A percentile compares a stretch with the other conserved stretches of the same genome.
phyloP scores from a whole-genome alignment of 2,888 invertebrate genomes.

The Lamellibrachia satsuma region DNA sequence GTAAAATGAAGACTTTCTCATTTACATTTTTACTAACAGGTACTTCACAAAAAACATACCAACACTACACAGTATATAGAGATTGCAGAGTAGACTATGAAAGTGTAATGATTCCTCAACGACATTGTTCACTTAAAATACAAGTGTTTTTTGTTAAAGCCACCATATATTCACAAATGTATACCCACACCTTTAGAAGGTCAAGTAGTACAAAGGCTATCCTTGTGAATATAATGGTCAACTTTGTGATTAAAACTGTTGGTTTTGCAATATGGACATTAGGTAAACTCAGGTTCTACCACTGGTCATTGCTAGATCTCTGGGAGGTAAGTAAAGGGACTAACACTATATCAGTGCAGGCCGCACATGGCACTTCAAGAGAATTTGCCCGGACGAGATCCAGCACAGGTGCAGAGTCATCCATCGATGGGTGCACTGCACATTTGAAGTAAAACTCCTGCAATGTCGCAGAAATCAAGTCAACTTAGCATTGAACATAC shows the following conservation, averaged over 20 bases:
- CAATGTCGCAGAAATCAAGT: neutral
- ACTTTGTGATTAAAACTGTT: neutral
- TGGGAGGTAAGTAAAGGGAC: neutral
- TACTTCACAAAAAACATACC: neutral
- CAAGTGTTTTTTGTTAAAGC: too few relatives aligned
- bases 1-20: neutral
- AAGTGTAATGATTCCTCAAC: too few relatives aligned
- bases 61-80: neutral
- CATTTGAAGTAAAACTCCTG: constrained; percentile 6
- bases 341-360: neutral
- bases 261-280: neutral
- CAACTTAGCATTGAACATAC: too few relatives aligned
- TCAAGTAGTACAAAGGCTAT: neutral
- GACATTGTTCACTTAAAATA: too few relatives aligned
- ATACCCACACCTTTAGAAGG: neutral
- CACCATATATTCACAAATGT: too few relatives aligned
- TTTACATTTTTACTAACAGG: neutral
- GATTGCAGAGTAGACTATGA: too few relatives aligned
- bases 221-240: neutral
- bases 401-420: neutral
- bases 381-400: neutral
- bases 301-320: neutral
- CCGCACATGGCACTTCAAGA: constrained; percentile 17
- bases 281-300: neutral
- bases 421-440: neutral